Base-by-base conservation (phyloP, 1,140 invertebrate genomes). In the Trypoxylus dichotomus region DNA sequence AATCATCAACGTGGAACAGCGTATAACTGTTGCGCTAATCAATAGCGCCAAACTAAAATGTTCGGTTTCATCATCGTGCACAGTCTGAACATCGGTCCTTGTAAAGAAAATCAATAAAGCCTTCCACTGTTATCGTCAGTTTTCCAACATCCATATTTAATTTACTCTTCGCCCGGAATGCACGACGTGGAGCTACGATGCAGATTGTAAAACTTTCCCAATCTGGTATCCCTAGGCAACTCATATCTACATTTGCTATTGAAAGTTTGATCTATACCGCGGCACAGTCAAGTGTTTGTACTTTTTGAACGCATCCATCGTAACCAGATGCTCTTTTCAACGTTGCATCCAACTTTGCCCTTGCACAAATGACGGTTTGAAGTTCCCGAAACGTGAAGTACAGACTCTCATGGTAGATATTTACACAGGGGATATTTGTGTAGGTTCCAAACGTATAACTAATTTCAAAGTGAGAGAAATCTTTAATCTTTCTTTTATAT, bases 161-260 rank as follows among this genome's bases (percentile, higher is more conserved):
- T 54, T 54, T 15, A 19, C 47, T 19, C 6, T n/a, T 54, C 15
- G 47, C n/a, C 19, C n/a, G 19, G 47, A 8, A 54, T 54, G 47
- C 47, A 54, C 15, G 19, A 54, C 6, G 21, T 27, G 60, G 27
- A 54, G 15, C 47, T 15, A n/a, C 47, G 27, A 27, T 68, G 60
- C 27, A 68, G 24, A 29, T 29, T 29, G 27, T 68, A 68, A 68
- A 68, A 68, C 60, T 68, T 68, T 68, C 60, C 15, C 60, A 68
- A 68, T 68, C 60, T 68, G 24, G 60, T 24, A 8, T 68, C 21
- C 60, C 19, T 21, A 10, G 21, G 60, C 60, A 68, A 68, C 60
- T 68, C 27, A 19, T 24, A 25, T 29, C 24, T 27, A 10, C 24
- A 68, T 13, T 29, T 5, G 24, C 24, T 68, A 68, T 68, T 25